Percentiles rank a stretch among this genome's conserved stretches.
These are phyloP conservation scores for Malacoctenus gilli DNA, from an alignment of 2,797 vertebrate species.

Conservation along the genomic window DNA sequence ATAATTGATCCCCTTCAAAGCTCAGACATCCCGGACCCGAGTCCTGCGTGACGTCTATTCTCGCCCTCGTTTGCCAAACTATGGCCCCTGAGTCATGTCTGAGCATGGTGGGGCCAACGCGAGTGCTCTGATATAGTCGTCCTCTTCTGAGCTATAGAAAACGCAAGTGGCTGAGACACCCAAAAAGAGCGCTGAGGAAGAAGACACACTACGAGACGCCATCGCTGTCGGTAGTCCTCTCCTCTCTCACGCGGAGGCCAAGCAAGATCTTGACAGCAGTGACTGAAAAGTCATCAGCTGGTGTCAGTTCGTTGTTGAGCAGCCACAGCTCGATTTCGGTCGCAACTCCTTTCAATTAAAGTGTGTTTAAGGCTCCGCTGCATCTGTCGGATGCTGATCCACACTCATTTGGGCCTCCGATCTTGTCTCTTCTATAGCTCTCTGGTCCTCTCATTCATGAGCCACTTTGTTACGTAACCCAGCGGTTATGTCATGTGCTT, in stretches of 20 bases:
- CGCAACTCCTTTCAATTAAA: no score
- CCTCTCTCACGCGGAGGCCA: no score
- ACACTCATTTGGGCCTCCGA: slow-evolving; percentile 15
- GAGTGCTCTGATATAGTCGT: slow-evolving; percentile 26
- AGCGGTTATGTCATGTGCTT: slow-evolving; percentile 53
- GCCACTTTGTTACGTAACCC: slow-evolving; percentile 55
- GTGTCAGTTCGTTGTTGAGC: slow-evolving; percentile 1
- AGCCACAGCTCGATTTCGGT: slow-evolving; percentile 1
- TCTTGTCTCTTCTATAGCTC: slow-evolving; percentile 73
- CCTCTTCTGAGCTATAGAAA: slow-evolving; percentile 69
- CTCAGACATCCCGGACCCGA: slow-evolving; percentile 11
- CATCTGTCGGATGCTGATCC: slow-evolving; percentile 2
- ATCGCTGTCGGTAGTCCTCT: no score
- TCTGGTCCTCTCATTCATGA: slow-evolving; percentile 50
- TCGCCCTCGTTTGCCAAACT: slow-evolving; percentile 52
- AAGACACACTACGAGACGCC: no score
- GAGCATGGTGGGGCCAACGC: slow-evolving; percentile 31
- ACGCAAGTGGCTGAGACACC: slow-evolving; percentile 54
- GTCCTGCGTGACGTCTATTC: slow-evolving; percentile 51
- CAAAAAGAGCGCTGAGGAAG: no score
- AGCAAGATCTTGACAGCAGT: no score
- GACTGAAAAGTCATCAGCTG: no score
- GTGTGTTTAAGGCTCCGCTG: no score
- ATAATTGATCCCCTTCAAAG: neutral
- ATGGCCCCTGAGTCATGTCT: slow-evolving; percentile 67